phyloP scores from a whole-genome alignment of 2,888 invertebrate species.

The Meteorus colon region DNA sequence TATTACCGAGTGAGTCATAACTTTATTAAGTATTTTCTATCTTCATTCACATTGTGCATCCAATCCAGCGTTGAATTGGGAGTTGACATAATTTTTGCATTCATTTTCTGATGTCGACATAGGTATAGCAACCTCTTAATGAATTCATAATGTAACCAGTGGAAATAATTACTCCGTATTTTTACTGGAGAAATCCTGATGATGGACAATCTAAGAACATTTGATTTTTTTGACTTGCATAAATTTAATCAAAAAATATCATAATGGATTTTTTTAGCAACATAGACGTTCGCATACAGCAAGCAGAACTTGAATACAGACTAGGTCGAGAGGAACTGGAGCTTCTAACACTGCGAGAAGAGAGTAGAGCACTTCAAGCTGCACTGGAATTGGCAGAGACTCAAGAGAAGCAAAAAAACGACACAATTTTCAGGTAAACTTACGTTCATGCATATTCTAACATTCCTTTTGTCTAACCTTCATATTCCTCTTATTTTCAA shows the following conservation, averaged over 20 bases:
- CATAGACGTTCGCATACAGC: constrained; percentile 91
- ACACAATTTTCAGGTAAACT: constrained; percentile 77
- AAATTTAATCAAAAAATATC: background rate
- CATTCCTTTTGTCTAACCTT: background rate
- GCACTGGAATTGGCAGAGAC: constrained; percentile 80
- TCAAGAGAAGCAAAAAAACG: constrained; percentile 74
- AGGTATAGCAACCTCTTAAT: background rate
- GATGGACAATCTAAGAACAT: too few relatives aligned
- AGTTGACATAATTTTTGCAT: too few relatives aligned
- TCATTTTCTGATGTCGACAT: too few relatives aligned
- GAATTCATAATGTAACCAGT: too few relatives aligned
- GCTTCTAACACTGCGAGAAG: constrained; percentile 87
- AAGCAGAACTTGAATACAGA: constrained; percentile 92
- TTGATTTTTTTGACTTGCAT: too few relatives aligned
- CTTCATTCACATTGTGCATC: background rate
- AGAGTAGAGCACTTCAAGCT: constrained; percentile 85
- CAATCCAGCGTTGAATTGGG: too few relatives aligned
- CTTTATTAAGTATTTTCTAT: background rate
- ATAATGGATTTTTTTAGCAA: constrained; percentile 77
- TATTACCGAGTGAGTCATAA: constrained; percentile 86
- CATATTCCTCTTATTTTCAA: background rate
- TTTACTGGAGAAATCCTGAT: too few relatives aligned
- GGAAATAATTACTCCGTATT: too few relatives aligned
- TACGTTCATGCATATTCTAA: background rate
- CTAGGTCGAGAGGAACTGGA: constrained; percentile 91